Percentiles rank a stretch among this genome's conserved stretches.
phyloP scores from a whole-genome alignment of 2,888 invertebrate genomes.

The Drosophila leonis region DNA sequence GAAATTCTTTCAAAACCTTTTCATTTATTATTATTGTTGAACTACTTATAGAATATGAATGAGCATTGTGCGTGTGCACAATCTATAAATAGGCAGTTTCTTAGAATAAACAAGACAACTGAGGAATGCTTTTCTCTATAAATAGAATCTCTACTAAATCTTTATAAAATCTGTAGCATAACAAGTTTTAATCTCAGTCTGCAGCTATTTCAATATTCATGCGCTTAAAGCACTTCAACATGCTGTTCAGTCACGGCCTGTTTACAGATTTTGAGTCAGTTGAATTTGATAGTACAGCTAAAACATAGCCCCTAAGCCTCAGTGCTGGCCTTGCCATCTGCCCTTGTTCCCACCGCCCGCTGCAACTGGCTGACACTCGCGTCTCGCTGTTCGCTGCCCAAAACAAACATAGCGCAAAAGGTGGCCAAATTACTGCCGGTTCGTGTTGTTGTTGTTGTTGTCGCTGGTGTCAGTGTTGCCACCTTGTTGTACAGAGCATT shows the following conservation, averaged over 20 bases:
- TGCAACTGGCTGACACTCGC: constrained; percentile 6
- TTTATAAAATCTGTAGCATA: background rate
- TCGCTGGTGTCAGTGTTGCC: constrained; percentile 72
- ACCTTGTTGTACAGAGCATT: constrained; percentile 56
- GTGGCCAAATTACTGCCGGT: constrained; percentile 77
- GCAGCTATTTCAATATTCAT: constrained; percentile 1
- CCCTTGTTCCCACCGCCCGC: background rate
- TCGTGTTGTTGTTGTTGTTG: constrained; percentile 39
- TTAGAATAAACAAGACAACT: background rate
- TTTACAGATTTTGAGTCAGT: constrained; percentile 42
- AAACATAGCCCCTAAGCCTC: background rate
- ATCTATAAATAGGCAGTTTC: background rate
- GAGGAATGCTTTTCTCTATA: background rate
- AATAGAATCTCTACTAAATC: background rate
- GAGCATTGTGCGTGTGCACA: background rate
- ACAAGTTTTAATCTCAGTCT: background rate
- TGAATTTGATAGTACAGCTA: constrained; percentile 34
- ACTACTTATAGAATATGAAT: background rate
- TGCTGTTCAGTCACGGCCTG: constrained; percentile 13
- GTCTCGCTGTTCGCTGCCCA: constrained; percentile 35
- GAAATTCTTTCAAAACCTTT: background rate
- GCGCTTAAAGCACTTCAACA: constrained; percentile 9
- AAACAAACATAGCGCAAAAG: constrained; percentile 65
- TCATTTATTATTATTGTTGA: background rate
- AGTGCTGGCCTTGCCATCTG: background rate